Evolutionary conservation across 2,113 vertebrate species (phyloP), one percentile per base, ranked within the genome.

Genomic region (Panthera tigris): DNA sequence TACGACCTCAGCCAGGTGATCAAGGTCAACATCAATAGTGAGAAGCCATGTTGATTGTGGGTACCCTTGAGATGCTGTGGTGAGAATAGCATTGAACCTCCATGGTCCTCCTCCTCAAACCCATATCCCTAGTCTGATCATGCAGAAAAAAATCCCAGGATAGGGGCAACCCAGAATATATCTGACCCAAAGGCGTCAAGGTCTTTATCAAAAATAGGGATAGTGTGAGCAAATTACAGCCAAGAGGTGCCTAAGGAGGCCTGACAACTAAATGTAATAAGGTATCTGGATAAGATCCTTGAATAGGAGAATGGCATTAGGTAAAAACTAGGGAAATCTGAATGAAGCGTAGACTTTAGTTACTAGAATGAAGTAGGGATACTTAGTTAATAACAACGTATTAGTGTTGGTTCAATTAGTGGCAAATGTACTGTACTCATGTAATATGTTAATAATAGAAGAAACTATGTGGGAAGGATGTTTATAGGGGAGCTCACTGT

Each of bases 211-310:
- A 45, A 94, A 55, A 10, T 15, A 68, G 69, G 13, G 36, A 13
- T 5, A 31, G 36, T 27, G 27, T 45, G 9, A 95, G 66, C 29
- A 68, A 50, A 29, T 63, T 65, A 76, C 2, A 36, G 81, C 2
- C 45, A 61, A 29, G 25, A 82, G 50, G 68, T 79, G 10, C 74
- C 55, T 41, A 73, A 45, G 29, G 84, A 39, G 12, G 52, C 16
- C 7, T 2, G n/a, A 25, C 6, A 36, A 48, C 14, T 9, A 48
- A 68, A 31, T 13, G 50, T 0, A 48, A 5, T 27, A 1, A n/a
- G 8, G 81, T 10, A 0, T 9, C 61, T 63, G 7, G 18, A 45
- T 14, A 39, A 29, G 55, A 31, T 74, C 25, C 63, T 52, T 33
- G 4, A n/a, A 68, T 10, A 61, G 68, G 65, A 45, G n/a, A 83